A percentile compares a stretch with the other conserved stretches of the same genome.
Conservation (phyloP, 2,113 vertebrate genomes). For the Chionodraco myersi region DNA sequence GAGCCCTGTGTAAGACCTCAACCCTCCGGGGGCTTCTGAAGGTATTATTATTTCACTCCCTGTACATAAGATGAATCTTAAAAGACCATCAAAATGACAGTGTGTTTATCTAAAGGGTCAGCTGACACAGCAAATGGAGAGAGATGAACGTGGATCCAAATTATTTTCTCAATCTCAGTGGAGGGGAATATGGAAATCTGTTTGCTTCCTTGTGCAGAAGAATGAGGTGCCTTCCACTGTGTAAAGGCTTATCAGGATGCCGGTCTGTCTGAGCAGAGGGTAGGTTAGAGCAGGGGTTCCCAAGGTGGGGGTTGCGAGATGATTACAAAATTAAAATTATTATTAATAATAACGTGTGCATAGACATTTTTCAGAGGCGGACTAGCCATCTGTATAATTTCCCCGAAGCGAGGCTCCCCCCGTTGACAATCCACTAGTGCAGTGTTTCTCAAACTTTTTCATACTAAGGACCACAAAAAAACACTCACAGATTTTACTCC, state of each 20-base stretch:
- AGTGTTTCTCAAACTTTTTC: too few relatives aligned
- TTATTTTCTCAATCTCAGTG: neutral
- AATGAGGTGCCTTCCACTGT: neutral
- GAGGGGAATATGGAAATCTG: constrained; percentile 23
- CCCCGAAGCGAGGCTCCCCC: too few relatives aligned
- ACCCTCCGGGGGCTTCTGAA: constrained; percentile 20
- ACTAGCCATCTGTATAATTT: too few relatives aligned
- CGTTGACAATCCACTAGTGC: too few relatives aligned
- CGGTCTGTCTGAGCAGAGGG: neutral
- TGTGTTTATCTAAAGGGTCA: constrained; percentile 48
- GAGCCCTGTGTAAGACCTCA: constrained; percentile 34
- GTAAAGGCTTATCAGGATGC: neutral
- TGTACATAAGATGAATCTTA: constrained; percentile 42
- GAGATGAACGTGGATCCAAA: constrained; percentile 29
- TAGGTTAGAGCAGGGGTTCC: neutral
- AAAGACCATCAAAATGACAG: constrained; percentile 47
- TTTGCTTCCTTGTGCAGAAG: neutral
- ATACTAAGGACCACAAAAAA: too few relatives aligned
- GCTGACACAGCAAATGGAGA: constrained; percentile 37
- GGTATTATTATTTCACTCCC: constrained; percentile 58
- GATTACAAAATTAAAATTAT: too few relatives aligned
- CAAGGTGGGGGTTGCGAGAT: too few relatives aligned
- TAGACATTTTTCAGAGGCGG: too few relatives aligned
- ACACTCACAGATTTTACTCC: too few relatives aligned
- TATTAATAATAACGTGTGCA: too few relatives aligned